Evolutionary conservation across 2,113 vertebrate species (phyloP).

Genomic region (Zapus hudsonius): DNA sequence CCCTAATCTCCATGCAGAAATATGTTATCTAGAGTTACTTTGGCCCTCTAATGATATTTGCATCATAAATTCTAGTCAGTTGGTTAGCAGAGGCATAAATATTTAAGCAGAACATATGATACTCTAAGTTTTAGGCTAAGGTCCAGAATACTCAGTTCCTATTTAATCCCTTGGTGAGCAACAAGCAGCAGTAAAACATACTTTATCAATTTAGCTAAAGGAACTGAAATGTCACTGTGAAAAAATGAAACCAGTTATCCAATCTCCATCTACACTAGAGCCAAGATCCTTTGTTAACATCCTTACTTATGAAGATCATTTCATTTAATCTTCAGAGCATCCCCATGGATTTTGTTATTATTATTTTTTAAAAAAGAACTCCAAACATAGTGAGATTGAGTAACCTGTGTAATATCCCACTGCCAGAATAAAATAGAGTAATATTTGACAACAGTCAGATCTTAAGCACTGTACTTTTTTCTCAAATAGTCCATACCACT

Average conservation of each 20-base stretch:
- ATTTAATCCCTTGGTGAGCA: not conserved
- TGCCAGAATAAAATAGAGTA: conserved; percentile 7
- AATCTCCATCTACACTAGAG: too few relatives aligned
- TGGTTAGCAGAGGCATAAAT: conserved; percentile 6
- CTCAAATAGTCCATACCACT: conserved; percentile 1
- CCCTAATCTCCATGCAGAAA: not conserved
- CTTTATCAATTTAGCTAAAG: not conserved
- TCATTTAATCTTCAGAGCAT: conserved; percentile 19
- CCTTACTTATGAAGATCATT: too few relatives aligned
- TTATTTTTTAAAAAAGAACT: conserved; percentile 39
- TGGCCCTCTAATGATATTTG: not conserved
- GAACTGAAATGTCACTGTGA: conserved; percentile 15
- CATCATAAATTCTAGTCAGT: not conserved
- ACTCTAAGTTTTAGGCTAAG: not conserved
- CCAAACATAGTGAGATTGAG: conserved; percentile 23
- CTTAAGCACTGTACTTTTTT: not conserved
- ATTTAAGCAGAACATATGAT: not conserved
- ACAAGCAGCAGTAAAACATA: conserved; percentile 1
- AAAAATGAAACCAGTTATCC: not conserved
- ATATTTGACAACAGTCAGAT: not conserved
- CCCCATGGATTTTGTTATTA: not conserved
- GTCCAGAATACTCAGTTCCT: conserved; percentile 7
- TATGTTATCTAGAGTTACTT: not conserved
- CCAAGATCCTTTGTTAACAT: too few relatives aligned
- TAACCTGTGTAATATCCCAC: conserved; percentile 17